These are phyloP conservation scores for Zenarchopterus dispar DNA, from an alignment of 2,797 vertebrate genomes.

Conservation along the genomic window DNA sequence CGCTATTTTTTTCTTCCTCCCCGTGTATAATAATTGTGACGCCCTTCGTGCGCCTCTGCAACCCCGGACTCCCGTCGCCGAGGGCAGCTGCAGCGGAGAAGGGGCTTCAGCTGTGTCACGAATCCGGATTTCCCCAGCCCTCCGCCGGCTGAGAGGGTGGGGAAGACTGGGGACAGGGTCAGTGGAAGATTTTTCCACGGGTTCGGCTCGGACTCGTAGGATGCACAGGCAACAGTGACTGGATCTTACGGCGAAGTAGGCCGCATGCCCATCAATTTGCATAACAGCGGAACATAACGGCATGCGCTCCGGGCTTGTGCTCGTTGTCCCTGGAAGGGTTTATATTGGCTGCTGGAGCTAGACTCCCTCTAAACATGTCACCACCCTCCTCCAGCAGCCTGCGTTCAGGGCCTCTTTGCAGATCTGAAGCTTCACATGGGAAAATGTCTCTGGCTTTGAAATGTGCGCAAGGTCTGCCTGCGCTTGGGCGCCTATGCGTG, in stretches of 20 bases:
- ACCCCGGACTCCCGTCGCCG: slow-evolving; percentile 48
- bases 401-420: slow-evolving; percentile 58
- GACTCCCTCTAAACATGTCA: slow-evolving; percentile 65
- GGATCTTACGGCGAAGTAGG: slow-evolving; percentile 58
- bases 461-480: slow-evolving; percentile 53
- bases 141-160: slow-evolving; percentile 73
- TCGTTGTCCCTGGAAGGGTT: slow-evolving; percentile 52
- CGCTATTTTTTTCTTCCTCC: slow-evolving; percentile 54
- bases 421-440: slow-evolving; percentile 43
- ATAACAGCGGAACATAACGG: slow-evolving; percentile 63
- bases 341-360: slow-evolving; percentile 43
- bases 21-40: slow-evolving; percentile 41
- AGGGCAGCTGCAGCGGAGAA: slow-evolving; percentile 62
- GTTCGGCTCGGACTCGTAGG: slow-evolving; percentile 54
- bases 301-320: slow-evolving; percentile 55
- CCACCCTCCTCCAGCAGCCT: slow-evolving; percentile 68
- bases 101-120: slow-evolving; percentile 78
- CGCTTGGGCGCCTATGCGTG: slow-evolving; percentile 43
- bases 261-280: slow-evolving; percentile 55
- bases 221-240: slow-evolving; percentile 38
- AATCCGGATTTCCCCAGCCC: slow-evolving; percentile 79
- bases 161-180: slow-evolving; percentile 71
- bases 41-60: slow-evolving; percentile 51
- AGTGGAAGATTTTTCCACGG: slow-evolving; percentile 63
- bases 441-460: slow-evolving; percentile 47